These are phyloP conservation scores for Trileptium ribeirensis DNA, from an alignment of 2,888 invertebrate species.

Conservation along the genomic window DNA sequence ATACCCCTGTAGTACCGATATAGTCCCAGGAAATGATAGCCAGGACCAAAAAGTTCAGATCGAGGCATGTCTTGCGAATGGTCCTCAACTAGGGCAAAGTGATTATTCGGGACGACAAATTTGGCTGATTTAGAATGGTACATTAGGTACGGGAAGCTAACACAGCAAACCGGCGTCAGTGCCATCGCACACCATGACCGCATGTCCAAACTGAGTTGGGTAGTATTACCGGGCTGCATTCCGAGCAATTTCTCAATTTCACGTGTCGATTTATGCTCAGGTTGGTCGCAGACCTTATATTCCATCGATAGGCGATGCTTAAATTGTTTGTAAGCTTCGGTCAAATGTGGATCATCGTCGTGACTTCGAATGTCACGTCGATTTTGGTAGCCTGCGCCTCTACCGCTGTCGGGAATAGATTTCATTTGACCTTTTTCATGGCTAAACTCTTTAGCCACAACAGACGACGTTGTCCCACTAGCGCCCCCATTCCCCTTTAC, in stretches of 20 bases:
- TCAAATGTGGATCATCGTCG: background rate
- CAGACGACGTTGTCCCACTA: no score
- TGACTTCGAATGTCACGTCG: background rate
- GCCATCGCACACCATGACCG: background rate
- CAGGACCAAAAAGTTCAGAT: slow-evolving; percentile 9
- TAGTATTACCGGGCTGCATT: slow-evolving; percentile 10
- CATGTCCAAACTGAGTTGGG: background rate
- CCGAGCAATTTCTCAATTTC: background rate
- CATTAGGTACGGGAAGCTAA: slow-evolving; percentile 6
- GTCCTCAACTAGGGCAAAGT: slow-evolving; percentile 15
- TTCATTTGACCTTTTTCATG: background rate
- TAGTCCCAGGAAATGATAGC: slow-evolving; percentile 15
- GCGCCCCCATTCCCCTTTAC: no score
- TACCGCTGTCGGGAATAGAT: background rate
- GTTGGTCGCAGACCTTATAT: slow-evolving; percentile 16
- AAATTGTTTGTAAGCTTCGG: slow-evolving; percentile 13
- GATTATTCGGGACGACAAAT: slow-evolving; percentile 14
- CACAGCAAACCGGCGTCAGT: background rate
- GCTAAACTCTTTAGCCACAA: background rate
- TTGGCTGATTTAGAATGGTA: slow-evolving; percentile 11
- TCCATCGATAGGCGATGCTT: background rate
- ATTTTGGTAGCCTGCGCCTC: background rate
- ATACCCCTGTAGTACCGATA: background rate
- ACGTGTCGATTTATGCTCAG: background rate
- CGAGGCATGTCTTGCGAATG: background rate